These are phyloP conservation scores for Galagoides demidoff DNA, from an alignment of 2,797 vertebrate genomes.

Conservation along the genomic window DNA sequence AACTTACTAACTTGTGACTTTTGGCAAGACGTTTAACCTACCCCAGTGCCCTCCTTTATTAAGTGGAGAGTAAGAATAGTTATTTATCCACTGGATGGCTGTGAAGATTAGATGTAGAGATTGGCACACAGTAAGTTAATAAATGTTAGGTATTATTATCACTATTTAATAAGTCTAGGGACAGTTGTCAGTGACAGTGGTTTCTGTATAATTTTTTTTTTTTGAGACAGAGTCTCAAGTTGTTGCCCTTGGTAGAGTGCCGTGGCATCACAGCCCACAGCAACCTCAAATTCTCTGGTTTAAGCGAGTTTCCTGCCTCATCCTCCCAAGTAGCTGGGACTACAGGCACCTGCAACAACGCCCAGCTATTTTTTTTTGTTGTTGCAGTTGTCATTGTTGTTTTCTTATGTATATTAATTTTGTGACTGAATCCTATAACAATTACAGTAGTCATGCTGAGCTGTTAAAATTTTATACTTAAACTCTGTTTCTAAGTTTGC, in stretches of 20 bases:
- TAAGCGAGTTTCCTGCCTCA: no score
- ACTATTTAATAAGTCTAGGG: constrained; percentile 16
- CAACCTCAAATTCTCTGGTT: no score
- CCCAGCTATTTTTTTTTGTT: no score
- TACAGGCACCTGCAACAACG: no score
- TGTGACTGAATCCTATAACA: neutral
- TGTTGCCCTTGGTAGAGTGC: no score
- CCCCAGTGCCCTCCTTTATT: neutral
- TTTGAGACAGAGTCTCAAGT: no score
- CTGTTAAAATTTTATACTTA: constrained; percentile 27
- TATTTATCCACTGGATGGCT: neutral
- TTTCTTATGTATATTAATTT: neutral
- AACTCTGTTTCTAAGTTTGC: constrained; percentile 16
- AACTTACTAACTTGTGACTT: neutral
- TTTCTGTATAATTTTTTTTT: neutral
- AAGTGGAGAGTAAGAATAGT: neutral
- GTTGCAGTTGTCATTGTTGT: no score
- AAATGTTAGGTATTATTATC: neutral
- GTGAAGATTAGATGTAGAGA: neutral
- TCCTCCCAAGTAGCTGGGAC: no score
- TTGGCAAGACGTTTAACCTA: neutral
- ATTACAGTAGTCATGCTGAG: neutral
- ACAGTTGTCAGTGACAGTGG: neutral
- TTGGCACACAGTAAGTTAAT: neutral
- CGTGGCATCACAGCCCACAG: no score